Conservation (phyloP, 2,888 invertebrate genomes). For the Papilio demoleus region DNA sequence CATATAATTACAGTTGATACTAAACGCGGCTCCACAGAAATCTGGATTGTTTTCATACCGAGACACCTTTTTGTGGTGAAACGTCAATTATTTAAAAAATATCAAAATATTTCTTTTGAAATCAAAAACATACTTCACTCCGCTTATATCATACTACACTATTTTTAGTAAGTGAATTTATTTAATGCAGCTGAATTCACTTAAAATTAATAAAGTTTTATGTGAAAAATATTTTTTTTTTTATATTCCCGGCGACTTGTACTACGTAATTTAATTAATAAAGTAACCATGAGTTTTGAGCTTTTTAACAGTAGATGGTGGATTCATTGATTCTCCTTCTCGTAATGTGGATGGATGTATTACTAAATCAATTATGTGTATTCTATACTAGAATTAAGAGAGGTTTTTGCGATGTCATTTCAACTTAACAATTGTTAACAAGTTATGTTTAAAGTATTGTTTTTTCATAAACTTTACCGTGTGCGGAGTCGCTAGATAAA, state of each 20-base stretch:
- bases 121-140: not conserved
- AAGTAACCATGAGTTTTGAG: too few relatives aligned
- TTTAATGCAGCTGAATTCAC: too few relatives aligned
- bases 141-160: not conserved
- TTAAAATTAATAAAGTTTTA: too few relatives aligned
- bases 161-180: not conserved
- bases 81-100: constrained; percentile 13
- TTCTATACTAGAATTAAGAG: not conserved
- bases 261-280: too few relatives aligned
- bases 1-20: constrained; percentile 34
- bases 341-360: too few relatives aligned
- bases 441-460: too few relatives aligned
- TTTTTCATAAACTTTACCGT: too few relatives aligned
- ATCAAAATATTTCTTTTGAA: constrained; percentile 21
- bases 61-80: constrained; percentile 32
- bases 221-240: too few relatives aligned
- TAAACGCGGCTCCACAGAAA: constrained; percentile 21
- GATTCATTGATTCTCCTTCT: too few relatives aligned
- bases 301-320: not conserved
- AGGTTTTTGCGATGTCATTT: not conserved
- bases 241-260: too few relatives aligned
- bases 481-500: too few relatives aligned
- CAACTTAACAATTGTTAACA: not conserved
- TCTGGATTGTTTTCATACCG: constrained; percentile 26
- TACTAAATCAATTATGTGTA: not conserved